phyloP scores from a whole-genome alignment of 1,140 invertebrate species.

The Sitobion miscanthi region DNA sequence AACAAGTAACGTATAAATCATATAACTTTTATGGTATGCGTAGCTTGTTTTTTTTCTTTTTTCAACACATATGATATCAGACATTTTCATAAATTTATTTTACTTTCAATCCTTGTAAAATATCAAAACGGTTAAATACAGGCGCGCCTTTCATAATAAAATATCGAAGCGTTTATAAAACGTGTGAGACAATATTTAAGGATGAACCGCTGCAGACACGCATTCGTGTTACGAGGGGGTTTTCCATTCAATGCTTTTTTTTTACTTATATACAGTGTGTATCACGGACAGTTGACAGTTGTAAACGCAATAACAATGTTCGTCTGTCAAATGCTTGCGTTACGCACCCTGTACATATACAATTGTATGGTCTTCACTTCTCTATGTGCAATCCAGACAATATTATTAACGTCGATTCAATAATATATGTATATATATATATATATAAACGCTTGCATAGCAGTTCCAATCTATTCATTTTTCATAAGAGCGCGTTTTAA shows the following conservation, averaged over 20 bases:
- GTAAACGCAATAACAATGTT: background rate
- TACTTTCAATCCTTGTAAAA: background rate
- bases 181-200: background rate
- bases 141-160: background rate
- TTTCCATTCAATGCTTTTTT: background rate
- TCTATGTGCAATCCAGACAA: background rate
- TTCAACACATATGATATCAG: background rate
- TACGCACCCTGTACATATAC: background rate
- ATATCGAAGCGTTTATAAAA: constrained; percentile 2
- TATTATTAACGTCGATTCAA: background rate
- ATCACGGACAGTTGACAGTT: background rate
- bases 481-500: background rate
- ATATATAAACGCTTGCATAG: background rate
- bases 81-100: background rate
- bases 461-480: constrained; percentile 3
- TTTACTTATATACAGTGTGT: background rate
- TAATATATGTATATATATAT: background rate
- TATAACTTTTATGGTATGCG: background rate
- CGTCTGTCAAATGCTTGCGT: background rate
- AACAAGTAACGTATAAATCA: background rate
- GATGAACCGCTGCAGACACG: background rate
- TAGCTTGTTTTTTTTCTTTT: background rate
- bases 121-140: background rate
- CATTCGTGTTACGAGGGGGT: background rate
- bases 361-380: background rate